Evolutionary conservation across 2,888 invertebrate genomes (phyloP).

Genomic region (Pharmacophagus antenor): DNA sequence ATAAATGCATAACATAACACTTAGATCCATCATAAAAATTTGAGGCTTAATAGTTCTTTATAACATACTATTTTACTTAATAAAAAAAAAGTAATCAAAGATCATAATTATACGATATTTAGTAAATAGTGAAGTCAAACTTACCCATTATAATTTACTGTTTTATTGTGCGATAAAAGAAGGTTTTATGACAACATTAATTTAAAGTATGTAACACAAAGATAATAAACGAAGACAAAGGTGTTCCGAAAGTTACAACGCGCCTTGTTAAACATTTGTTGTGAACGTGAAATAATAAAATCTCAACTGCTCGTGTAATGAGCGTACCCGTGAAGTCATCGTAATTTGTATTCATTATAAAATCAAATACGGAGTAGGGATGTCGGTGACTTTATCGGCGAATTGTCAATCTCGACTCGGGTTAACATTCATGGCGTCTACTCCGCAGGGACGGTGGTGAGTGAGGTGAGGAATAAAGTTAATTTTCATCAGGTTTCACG

Average conservation of each 20-base stretch:
- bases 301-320: conserved; percentile 14
- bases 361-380: conserved; percentile 22
- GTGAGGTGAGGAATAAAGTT: conserved; percentile 3
- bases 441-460: conserved; percentile 6
- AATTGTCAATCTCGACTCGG: conserved; percentile 14
- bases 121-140: no score
- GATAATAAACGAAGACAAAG: conserved; percentile 10
- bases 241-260: conserved; percentile 6
- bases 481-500: conserved; percentile 12
- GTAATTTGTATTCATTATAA: conserved; percentile 27
- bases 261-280: conserved; percentile 13
- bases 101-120: no score
- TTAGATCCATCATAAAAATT: no score
- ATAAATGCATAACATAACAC: no score
- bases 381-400: conserved; percentile 15
- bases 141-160: no score
- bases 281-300: conserved; percentile 19
- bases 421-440: conserved; percentile 8
- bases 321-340: conserved; percentile 12
- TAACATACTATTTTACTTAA: no score
- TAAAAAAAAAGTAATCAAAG: no score
- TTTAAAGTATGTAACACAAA: neutral
- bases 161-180: neutral
- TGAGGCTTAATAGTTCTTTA: no score
- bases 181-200: neutral